Base-by-base conservation (phyloP, 2,888 invertebrate genomes). In the Plebejus anna region DNA sequence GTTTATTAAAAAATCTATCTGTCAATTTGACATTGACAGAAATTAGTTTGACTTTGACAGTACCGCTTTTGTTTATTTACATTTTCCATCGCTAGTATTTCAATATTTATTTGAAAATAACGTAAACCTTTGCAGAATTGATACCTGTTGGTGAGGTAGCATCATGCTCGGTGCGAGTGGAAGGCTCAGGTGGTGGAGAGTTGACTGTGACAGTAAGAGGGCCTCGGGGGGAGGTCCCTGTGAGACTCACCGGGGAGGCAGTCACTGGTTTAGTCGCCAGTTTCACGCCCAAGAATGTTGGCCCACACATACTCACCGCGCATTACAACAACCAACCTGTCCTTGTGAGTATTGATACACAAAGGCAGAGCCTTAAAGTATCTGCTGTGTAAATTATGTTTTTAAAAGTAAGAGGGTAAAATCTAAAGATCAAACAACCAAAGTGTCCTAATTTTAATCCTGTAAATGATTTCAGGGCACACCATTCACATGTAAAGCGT, bases 281-380 rank as follows among this genome's bases (percentile, higher is more conserved):
- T 88, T 99, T 99, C 87, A 97, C 97, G 42, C 99, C 99, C 0
- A 95, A 95, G 78, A 97, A 97, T 89, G 98, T 99, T n/a, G 99
- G 99, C 76, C 97, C 98, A 0, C 98, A 98, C 87, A 96, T 97
- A 57, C 96, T 98, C 75, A 97, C 96, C 79, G 98, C 98, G 32
- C 97, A 98, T 87, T 98, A 98, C 88, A 98, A 98, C 88, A 97
- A 97, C 71, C 96, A 97, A 85, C 96, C 97, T 2, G 97, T 98
- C 11, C 96, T 96, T 75, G 94, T 94, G 82, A 83, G 87, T 84
- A 79, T 22, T 22, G 22, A 22, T 22, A 22, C 22, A 22, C 22
- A 22, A 22, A 22, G 22, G 22, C 22, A 22, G 22, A 22, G 22
- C 32, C 32, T 32, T 2, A 32, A 32, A 32, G 32, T 2, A 47